Evolutionary conservation across 2,888 invertebrate species (phyloP), one percentile per base, ranked within the genome.

Genomic region (Lacanobia oleracea): DNA sequence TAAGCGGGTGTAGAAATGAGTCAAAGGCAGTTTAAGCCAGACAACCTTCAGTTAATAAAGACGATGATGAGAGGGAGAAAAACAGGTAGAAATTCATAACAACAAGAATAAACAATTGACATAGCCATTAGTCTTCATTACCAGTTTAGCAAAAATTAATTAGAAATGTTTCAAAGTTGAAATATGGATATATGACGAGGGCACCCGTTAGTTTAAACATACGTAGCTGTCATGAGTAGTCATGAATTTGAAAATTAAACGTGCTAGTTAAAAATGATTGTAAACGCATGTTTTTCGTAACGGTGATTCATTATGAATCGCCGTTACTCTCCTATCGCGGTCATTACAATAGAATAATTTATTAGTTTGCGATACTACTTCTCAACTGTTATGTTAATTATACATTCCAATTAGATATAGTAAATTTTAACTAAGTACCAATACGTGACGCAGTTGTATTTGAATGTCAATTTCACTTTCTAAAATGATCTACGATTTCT

Each of bases 391-490:
- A 56, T 45, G 71, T 67, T 80, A 74, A 80, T 82, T 74, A 82
- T 33, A 76, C 18, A 70, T 67, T 69, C 33, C 43, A 53, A 59
- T 45, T 71, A 77, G 21, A 60, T 59, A 57, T 60, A 62, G 72
- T 82, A 80, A 74, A 74, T 73, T 72, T 72, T 45, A 70, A 73
- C 61, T 51, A 65, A 71, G 50, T 67, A 61, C 64, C 43, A 60
- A 65, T 73, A 77, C 77, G 61, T 74, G 71, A 70, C 50, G 64
- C 53, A 27, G 54, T 75, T 72, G 45, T 70, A 78, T 75, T 70
- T 45, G n/a, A 70, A 63, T 69, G 67, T 64, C 67, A 73, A 81
- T 69, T 81, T 76, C 62, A 76, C 84, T 87, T 87, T 86, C 85
- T 81, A 79, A 81, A 80, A 72, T 80, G 73, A 80, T 86, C 63